Base-by-base conservation (phyloP, 35 echinoderm and acorn worm species). In the Apostichopus parvimensis region DNA sequence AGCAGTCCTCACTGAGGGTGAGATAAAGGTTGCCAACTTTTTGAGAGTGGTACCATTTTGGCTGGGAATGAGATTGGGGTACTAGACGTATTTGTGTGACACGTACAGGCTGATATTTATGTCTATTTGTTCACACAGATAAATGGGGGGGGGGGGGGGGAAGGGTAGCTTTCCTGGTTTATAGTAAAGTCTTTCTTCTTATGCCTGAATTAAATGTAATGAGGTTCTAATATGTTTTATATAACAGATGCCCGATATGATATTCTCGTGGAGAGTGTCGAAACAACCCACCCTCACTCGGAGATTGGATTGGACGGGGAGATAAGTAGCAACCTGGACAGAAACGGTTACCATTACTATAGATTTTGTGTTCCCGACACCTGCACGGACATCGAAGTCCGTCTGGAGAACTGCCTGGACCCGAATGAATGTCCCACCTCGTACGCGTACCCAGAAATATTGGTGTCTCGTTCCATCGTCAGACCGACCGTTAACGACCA, bases 401-500 rank as follows among this genome's bases (percentile, higher is more conserved):
- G 82, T 14, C 91, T 98, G 6, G 93, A 84, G 6, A 95, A 95
- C 80, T 98, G 96, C 75, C 54, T 95, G 53, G 92, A 95, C 77
- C 68, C 96, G 15, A 13, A 56, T 9, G 53, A 58, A 45, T 98
- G 96, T 57, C 96, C 96, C 6, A 94, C 85, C 18, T 57, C 24
- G 57, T 98, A 98, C 26, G 93, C 94, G 0, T 98, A 93, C 62
- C 96, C 96, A 14, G 96, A 98, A 76, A 78, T 98, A 26, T 54
- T 98, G 2, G 94, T 98, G 8, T 98, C 96, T 3, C 78, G 94
- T 9, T 95, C 96, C 24, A 95, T 98, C n/a, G 90, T 86, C 13
- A 26, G 53, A 53, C 96, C 96, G 2, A 94, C 92, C 2, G 94
- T 98, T 71, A 94, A 93, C 12, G 94, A 95, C 25, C 96, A 98